phyloP scores from a whole-genome alignment of 2,113 vertebrate species.

The Cardinalis cardinalis region DNA sequence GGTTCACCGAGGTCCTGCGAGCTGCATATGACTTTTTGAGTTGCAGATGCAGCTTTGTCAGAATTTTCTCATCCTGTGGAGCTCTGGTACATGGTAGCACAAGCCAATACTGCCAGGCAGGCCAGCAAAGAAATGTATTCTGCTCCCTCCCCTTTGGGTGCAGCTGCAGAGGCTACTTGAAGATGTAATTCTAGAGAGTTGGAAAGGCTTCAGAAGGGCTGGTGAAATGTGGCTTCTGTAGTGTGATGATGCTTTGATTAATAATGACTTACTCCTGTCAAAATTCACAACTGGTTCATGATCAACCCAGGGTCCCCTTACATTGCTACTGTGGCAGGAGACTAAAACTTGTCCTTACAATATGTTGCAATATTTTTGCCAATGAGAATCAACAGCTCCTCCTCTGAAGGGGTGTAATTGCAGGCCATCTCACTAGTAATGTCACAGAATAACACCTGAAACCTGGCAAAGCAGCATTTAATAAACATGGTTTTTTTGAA shows the following conservation, averaged over 20 bases:
- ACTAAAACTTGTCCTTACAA: background rate
- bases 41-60: background rate
- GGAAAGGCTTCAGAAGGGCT: background rate
- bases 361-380: background rate
- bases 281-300: background rate
- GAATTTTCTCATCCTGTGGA: background rate
- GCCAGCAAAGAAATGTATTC: background rate
- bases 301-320: background rate
- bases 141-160: background rate
- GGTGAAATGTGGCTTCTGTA: background rate
- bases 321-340: background rate
- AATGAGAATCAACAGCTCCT: background rate
- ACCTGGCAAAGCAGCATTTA: background rate
- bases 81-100: background rate
- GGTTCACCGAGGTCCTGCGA: background rate
- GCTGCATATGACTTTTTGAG: background rate
- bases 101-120: background rate
- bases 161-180: background rate
- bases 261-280: background rate
- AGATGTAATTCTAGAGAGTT: background rate
- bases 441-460: background rate
- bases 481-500: background rate
- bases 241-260: background rate
- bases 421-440: background rate
- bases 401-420: background rate